Conservation (phyloP, 1,140 invertebrate genomes). For the Cydia fagiglandana region DNA sequence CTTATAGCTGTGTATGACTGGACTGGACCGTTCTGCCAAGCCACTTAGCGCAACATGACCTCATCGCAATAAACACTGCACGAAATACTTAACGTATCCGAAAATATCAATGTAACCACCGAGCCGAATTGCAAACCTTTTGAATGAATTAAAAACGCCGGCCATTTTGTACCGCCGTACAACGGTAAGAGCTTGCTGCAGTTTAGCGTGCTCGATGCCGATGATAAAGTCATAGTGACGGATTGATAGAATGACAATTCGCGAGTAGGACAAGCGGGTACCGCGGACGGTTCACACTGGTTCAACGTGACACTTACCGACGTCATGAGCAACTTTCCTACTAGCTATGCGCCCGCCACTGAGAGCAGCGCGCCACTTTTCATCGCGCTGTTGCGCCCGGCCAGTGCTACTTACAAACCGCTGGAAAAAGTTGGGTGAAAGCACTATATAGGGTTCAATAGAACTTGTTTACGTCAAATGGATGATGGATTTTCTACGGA, state of each 20-base stretch:
- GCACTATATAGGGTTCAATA: constrained; percentile 33
- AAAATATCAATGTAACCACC: not conserved
- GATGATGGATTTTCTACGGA: not conserved
- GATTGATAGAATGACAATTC: constrained; percentile 76
- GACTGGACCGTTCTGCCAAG: not conserved
- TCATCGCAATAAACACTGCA: not conserved
- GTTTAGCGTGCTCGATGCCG: constrained; percentile 36
- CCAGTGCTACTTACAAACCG: constrained; percentile 28
- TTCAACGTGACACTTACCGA: constrained; percentile 77
- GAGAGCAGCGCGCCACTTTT: constrained; percentile 52
- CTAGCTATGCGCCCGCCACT: constrained; percentile 68
- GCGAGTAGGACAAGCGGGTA: constrained; percentile 71
- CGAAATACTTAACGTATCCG: not conserved
- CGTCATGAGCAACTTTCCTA: constrained; percentile 78
- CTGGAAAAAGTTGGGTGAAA: constrained; percentile 34
- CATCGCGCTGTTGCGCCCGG: constrained; percentile 39
- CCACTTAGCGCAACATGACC: constrained; percentile 11
- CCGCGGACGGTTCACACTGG: constrained; percentile 73
- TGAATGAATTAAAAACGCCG: constrained; percentile 22
- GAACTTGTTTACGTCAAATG: constrained; percentile 17
- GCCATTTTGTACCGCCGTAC: constrained; percentile 38
- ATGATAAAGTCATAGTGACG: constrained; percentile 71
- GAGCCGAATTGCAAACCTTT: not conserved
- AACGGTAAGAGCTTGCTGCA: constrained; percentile 49
- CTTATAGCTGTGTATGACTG: not conserved